phyloP scores from a whole-genome alignment of 2,113 vertebrate species.

The Centropus unirufus region DNA sequence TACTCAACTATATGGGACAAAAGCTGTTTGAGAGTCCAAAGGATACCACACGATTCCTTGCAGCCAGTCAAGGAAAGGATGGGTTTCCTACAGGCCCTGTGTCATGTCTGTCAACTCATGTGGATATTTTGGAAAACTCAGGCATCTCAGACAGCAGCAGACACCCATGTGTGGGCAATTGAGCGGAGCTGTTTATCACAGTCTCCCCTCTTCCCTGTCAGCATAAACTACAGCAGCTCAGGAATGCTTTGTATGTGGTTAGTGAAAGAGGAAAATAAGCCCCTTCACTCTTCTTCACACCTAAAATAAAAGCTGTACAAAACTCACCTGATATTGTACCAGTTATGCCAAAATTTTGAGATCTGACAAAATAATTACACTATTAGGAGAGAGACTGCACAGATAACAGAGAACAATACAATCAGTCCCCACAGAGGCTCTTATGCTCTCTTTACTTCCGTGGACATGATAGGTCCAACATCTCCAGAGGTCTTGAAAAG shows the following conservation, averaged over 20 bases:
- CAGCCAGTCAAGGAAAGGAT: neutral
- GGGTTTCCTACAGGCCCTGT: neutral
- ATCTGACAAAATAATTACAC: neutral
- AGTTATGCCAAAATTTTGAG: neutral
- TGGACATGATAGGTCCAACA: neutral
- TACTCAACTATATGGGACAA: neutral
- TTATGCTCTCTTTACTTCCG: neutral
- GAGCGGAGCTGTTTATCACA: neutral
- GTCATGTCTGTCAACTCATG: constrained; percentile 7
- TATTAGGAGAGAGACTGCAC: neutral
- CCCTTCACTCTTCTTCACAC: fast-evolving
- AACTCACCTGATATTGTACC: neutral
- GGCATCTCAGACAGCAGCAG: neutral
- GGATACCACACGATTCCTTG: neutral
- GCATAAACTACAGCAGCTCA: neutral
- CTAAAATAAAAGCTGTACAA: neutral
- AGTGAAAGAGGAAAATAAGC: neutral
- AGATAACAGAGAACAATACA: neutral
- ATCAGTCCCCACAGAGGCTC: neutral
- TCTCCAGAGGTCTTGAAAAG: neutral
- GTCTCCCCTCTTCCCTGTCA: neutral
- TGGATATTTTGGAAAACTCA: neutral
- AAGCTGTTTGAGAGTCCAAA: neutral
- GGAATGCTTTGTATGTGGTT: neutral
- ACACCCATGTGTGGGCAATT: neutral